phyloP scores from a whole-genome alignment of 2,113 vertebrate genomes.

The Mirounga angustirostris region DNA sequence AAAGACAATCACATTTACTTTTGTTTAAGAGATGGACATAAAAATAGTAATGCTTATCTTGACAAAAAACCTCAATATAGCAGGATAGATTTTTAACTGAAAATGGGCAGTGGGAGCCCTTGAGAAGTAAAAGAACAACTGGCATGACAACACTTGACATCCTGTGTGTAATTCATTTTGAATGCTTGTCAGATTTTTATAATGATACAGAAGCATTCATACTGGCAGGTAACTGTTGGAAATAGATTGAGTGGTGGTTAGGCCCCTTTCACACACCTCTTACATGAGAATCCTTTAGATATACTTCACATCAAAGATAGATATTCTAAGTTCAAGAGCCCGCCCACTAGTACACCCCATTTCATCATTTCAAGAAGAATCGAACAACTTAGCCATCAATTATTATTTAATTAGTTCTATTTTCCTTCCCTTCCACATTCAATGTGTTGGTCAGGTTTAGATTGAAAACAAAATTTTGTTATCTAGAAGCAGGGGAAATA shows the following conservation, averaged over 20 bases:
- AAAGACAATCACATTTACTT: neutral
- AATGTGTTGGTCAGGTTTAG: conserved; percentile 17
- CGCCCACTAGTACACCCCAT: conserved; percentile 57
- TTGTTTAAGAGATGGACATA: neutral
- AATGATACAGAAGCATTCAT: conserved; percentile 80
- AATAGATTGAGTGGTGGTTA: conserved; percentile 85
- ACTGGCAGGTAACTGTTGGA: conserved; percentile 82
- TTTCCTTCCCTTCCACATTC: neutral
- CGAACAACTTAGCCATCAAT: conserved; percentile 12
- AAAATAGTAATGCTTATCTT: conserved; percentile 57
- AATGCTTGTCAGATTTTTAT: conserved; percentile 85
- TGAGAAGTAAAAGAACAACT: conserved; percentile 80
- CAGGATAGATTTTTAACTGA: conserved; percentile 72
- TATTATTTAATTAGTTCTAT: conserved; percentile 70
- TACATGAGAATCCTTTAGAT: conserved; percentile 81
- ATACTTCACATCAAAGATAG: conserved; percentile 79
- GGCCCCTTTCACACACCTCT: conserved; percentile 81
- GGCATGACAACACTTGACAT: conserved; percentile 83
- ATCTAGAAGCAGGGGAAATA: neutral
- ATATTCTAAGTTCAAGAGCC: conserved; percentile 68
- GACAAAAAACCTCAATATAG: conserved; percentile 9
- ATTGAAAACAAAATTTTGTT: conserved; percentile 2
- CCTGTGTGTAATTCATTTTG: conserved; percentile 86
- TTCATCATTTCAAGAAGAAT: conserved; percentile 67
- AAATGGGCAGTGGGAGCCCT: conserved; percentile 69